Percentiles rank a stretch among this genome's conserved stretches.
Evolutionary conservation across 2,113 vertebrate species (phyloP).

Genomic region (Limnothrissa miodon): DNA sequence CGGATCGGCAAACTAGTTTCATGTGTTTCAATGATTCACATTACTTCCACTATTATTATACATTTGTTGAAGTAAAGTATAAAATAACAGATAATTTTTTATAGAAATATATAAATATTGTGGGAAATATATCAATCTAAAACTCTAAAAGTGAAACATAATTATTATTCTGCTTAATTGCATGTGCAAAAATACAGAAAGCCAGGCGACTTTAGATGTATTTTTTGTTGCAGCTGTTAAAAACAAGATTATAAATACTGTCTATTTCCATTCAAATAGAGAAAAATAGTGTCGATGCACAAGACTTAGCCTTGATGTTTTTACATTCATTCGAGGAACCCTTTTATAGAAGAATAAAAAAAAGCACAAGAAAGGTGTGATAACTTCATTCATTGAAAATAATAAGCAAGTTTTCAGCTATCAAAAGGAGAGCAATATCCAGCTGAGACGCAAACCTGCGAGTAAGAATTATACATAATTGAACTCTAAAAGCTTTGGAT

Average conservation of each 20-base stretch:
- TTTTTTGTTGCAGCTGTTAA: not conserved
- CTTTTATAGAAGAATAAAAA: conserved; percentile 39
- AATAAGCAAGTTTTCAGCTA: conserved; percentile 38
- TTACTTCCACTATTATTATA: not conserved
- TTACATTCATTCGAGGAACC: conserved; percentile 22
- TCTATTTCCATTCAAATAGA: not conserved
- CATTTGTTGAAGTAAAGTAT: not conserved
- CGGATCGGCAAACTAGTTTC: not conserved
- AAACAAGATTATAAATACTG: not conserved
- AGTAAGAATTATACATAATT: not conserved
- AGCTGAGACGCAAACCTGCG: not conserved
- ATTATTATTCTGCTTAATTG: not conserved
- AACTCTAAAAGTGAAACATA: not conserved
- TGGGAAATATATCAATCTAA: no score
- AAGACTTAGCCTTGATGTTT: not conserved
- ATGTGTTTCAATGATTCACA: not conserved
- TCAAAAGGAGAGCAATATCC: conserved; percentile 28
- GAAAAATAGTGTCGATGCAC: not conserved
- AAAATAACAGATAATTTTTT: no score
- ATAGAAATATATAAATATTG: no score
- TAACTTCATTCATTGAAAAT: conserved; percentile 42
- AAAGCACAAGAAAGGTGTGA: conserved; percentile 37
- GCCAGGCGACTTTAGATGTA: not conserved
- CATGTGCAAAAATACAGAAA: not conserved
- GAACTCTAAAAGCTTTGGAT: not conserved